A percentile compares a stretch with the other conserved stretches of the same genome.
Conservation (phyloP, 2,888 invertebrate species). For the Parnassius apollo region DNA sequence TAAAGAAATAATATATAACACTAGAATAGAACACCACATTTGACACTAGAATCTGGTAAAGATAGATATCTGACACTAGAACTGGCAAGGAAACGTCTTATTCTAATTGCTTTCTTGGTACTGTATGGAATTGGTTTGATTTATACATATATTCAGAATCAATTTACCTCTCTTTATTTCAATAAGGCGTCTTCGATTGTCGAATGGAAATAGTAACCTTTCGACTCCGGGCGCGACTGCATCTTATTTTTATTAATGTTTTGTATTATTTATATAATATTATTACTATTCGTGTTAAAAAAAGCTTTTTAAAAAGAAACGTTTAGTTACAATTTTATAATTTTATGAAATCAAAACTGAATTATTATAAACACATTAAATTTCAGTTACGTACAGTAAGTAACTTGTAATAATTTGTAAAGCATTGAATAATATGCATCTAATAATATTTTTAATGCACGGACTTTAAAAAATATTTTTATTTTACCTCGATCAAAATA, state of each 20-base stretch:
- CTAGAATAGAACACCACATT: no score
- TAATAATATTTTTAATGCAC: not conserved
- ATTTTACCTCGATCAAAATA: not conserved
- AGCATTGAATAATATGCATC: no score
- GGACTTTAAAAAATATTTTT: not conserved
- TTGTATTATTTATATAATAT: no score
- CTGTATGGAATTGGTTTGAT: conserved; percentile 31
- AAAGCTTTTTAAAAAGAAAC: no score
- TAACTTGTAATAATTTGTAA: not conserved
- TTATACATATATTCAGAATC: conserved; percentile 34
- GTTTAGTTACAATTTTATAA: no score
- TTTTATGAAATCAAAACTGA: no score
- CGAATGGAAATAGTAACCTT: conserved; percentile 28
- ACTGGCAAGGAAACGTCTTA: conserved; percentile 8
- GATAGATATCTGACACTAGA: no score
- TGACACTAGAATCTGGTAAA: conserved; percentile 11
- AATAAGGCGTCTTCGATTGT: conserved; percentile 32
- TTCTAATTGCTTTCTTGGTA: conserved; percentile 33
- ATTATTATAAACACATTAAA: no score
- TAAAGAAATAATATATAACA: conserved; percentile 15
- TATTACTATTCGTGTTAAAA: no score
- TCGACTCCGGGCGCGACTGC: no score
- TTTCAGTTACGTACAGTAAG: not conserved
- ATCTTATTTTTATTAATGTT: no score
- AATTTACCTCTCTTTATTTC: conserved; percentile 35